Evolutionary conservation across 2,888 invertebrate species (phyloP), one percentile per base, ranked within the genome.

Genomic region (Apotomis capreana): DNA sequence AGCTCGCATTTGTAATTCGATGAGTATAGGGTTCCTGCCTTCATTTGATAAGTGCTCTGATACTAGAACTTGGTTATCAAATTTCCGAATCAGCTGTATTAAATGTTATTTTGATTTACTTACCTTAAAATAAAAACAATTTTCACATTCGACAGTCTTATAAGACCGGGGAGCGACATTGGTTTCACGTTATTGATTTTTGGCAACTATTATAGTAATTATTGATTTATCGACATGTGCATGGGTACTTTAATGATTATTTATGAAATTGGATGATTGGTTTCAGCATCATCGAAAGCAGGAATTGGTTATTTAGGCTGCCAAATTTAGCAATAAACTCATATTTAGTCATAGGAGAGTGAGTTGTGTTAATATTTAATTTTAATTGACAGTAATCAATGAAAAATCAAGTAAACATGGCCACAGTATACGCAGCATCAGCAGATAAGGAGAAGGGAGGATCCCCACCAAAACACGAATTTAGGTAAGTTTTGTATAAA

Each of bases 401-500:
- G 9, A 59, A 13, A 5, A 46, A n/a, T 67, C 44, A 64, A 44
- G n/a, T 26, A 26, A 26, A 26, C 26, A 26, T 83, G 83, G 51
- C 55, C 13, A 10, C 1, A 76, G 77, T 74, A 62, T 75, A 51
- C 51, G 61, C 60, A 61, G 60, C 68, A 10, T 26, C 26, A 26
- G 26, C 26, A 26, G 26, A 26, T 26, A 52, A 81, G 69, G 72
- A 67, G 65, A 70, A 59, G 68, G 74, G 58, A 58, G 9, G 4
- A 8, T 46, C 65, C 26, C 72, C 75, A 69, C 78, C 81, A 15
- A 79, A 80, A 75, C 78, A 26, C 26, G 26, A 80, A 69, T 84
- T 84, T 76, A 67, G 80, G 85, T 85, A 74, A 82, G 83, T 80
- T 76, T 49, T 49, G 8, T 12, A 26, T 26, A 26, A 26, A 26